These are phyloP conservation scores for Desoria tigrina DNA, from an alignment of 2,888 invertebrate genomes.

Conservation along the genomic window DNA sequence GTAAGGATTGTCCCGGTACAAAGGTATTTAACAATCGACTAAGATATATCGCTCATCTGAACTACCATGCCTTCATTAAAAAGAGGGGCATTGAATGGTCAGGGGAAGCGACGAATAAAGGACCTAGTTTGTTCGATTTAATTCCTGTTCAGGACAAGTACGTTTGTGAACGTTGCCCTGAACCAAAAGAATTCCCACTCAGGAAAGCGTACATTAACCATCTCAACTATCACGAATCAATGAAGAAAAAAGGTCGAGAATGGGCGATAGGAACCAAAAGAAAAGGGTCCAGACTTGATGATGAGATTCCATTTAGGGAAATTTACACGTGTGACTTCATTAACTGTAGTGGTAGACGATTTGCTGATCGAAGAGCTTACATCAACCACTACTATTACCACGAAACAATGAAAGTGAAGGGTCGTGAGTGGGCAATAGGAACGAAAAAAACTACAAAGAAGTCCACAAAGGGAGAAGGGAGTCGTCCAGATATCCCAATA, in stretches of 20 bases:
- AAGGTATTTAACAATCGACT: not conserved
- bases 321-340: conserved; percentile 4
- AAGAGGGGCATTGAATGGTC: not conserved
- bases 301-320: not conserved
- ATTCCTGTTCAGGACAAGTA: conserved; percentile 7
- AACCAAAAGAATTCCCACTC: not conserved
- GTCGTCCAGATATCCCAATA: not conserved
- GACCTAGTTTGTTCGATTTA: not conserved
- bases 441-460: not conserved
- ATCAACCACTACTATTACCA: conserved; percentile 1
- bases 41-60: not conserved
- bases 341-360: not conserved
- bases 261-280: not conserved
- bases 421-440: no score
- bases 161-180: not conserved
- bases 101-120: not conserved
- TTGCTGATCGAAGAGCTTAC: not conserved
- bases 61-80: conserved; percentile 5
- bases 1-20: not conserved
- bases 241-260: not conserved
- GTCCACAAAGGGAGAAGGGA: no score
- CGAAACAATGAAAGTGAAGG: not conserved
- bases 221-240: conserved; percentile 10
- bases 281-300: not conserved
- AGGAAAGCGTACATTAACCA: conserved; percentile 10